A percentile compares a stretch with the other conserved stretches of the same genome.
Conservation (phyloP, 2,888 invertebrate genomes). For the Oxytorus armatus region DNA sequence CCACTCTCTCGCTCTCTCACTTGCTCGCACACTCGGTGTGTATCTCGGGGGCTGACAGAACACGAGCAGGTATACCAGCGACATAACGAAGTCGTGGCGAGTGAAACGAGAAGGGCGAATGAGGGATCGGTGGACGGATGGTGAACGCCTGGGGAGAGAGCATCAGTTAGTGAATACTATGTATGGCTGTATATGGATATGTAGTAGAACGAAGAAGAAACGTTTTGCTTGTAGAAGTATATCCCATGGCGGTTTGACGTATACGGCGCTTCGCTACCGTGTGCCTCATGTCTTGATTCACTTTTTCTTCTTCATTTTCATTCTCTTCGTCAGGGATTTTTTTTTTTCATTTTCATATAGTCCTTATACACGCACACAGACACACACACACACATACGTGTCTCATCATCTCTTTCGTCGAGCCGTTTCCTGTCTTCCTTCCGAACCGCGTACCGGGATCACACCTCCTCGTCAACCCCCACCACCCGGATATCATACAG, state of each 20-base stretch:
- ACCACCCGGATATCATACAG: constrained; percentile 6
- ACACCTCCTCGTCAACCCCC: constrained; percentile 6
- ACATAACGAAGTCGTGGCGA: constrained; percentile 27
- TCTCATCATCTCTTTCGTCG: constrained; percentile 57
- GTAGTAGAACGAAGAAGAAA: constrained; percentile 49
- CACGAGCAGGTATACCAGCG: constrained; percentile 52
- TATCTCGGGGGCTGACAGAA: constrained; percentile 25
- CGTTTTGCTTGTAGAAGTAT: constrained; percentile 44
- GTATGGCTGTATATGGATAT: constrained; percentile 1
- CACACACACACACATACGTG: constrained; percentile 39
- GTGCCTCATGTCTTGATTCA: constrained; percentile 54
- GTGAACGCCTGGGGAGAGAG: constrained; percentile 51
- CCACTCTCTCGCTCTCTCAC: constrained; percentile 19
- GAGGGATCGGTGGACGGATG: constrained; percentile 42
- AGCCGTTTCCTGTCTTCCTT: constrained; percentile 53
- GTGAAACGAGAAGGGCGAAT: constrained; percentile 58
- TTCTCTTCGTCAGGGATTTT: constrained; percentile 49
- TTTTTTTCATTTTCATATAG: constrained; percentile 22
- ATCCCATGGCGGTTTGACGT: constrained; percentile 24
- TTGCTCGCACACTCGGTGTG: constrained; percentile 32
- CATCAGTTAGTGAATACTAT: constrained; percentile 15
- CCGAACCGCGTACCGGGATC: constrained; percentile 34
- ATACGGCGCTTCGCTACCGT: constrained; percentile 54
- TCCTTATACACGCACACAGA: constrained; percentile 26
- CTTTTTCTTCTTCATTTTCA: constrained; percentile 51